Base-by-base conservation (phyloP, 2,113 vertebrate genomes). In the Cynoglossus semilaevis region DNA sequence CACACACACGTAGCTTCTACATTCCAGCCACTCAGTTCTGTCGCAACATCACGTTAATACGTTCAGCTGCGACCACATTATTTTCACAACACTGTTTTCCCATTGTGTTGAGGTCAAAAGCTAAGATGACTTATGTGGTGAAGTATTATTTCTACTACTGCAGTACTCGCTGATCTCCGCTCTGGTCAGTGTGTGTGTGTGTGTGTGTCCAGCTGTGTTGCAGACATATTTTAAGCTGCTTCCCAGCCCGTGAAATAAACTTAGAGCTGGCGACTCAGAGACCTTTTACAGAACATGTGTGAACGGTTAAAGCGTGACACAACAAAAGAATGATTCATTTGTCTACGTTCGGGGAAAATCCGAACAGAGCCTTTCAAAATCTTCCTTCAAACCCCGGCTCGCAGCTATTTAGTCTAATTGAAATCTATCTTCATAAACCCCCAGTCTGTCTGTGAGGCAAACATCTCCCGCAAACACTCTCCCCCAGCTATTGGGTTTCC, bases 221-320 rank as follows among this genome's bases (percentile, higher is more conserved):
- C 78, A 77, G 80, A 85, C 72, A 72, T 49, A 79, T 84, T 85
- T 79, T 85, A 87, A 60, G 80, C 81, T 80, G 82, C 85, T 72
- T 81, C 86, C 81, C 11, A 10, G 47, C 34, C 47, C 61, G 38
- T 46, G 9, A 49, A 43, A 50, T 59, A 36, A 72, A 74, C 42
- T 37, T 41, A 67, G 1, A 52, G 7, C 15, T 14, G 61, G 37
- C 46, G 45, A 72, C 58, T 56, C 29, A 36, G 53, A 40, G 56
- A 1, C 37, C 10, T 4, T 14, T 16, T 76, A 40, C 36, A 42
- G 68, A 52, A 15, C 43, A 42, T 16, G 19, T 58, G 43, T 15
- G 50, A 56, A 63, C 63, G 48, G 40, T 53, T 60, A 61, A 79
- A 44, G 4, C 56, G 40, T 64, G 42, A 19, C 12, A 51, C 13